Base-by-base conservation (phyloP, 2,113 vertebrate species). In the Sceloporus undulatus region DNA sequence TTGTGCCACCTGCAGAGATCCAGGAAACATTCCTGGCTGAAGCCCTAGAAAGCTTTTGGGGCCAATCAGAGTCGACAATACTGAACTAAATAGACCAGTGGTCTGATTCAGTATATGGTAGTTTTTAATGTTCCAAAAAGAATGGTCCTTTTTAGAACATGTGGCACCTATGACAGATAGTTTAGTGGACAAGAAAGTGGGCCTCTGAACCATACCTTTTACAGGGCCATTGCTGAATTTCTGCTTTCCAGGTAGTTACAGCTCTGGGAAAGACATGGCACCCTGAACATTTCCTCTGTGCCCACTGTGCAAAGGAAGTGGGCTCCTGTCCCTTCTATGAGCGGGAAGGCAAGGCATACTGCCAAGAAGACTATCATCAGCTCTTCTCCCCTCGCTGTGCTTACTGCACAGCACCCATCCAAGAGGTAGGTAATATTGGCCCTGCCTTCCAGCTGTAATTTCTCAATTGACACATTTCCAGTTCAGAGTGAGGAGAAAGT, bases 201-300 rank as follows among this genome's bases (percentile, higher is more conserved):
- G n/a, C 59, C 38, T 81, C 56, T 82, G 59, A 62, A 62, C 66
- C 29, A 19, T 48, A 9, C 5, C 34, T 34, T 82, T 38, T 48
- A 34, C 56, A 81, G n/a, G 40, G 13, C 21, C 34, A 73, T 52
- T 3, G 52, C 42, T 38, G n/a, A 42, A 0, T 21, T 0, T 0
- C 38, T 52, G 80, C 11, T 66, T 9, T 1, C 0, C 85, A 99
- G 98, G 96, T 98, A 85, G 95, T 98, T 91, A 98, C 98, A 0
- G 98, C 98, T 0, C 95, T 99, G 84, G 98, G 98, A 56, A 91
- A 96, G 81, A 95, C 96, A 1, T 99, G 98, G 98, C 98, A 98
- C 77, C 97, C 98, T 0, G 98, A 98, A 77, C 98, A 99, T 95
- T 99, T 99, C 90, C 90, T 97, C 83, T 99, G 98, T 1, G 1